Conservation (phyloP, 2,797 vertebrate genomes). For the Coregonus sp. region DNA sequence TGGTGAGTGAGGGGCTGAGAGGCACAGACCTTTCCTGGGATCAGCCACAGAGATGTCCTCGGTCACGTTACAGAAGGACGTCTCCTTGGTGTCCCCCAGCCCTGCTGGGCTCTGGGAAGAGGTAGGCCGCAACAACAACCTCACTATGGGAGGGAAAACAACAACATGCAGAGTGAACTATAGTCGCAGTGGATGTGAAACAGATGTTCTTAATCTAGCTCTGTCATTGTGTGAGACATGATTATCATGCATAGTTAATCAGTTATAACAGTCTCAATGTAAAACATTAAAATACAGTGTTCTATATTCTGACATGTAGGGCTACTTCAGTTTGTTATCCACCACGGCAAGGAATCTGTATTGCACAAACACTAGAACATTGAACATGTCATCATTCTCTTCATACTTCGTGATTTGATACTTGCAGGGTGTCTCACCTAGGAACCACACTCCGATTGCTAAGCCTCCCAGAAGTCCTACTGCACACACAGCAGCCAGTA, state of each 20-base stretch:
- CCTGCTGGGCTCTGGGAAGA: conserved; percentile 73
- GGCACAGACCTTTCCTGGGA: conserved; percentile 78
- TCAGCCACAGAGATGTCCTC: conserved; percentile 75
- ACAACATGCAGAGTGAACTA: background rate
- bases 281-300: background rate
- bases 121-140: conserved; percentile 75
- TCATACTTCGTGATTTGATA: conserved; percentile 34
- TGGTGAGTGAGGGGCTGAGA: background rate
- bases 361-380: conserved; percentile 19
- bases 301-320: background rate
- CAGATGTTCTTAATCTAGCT: background rate
- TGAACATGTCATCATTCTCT: background rate
- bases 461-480: conserved; percentile 79
- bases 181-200: background rate
- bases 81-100: conserved; percentile 78
- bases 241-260: background rate
- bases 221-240: background rate
- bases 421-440: conserved; percentile 71
- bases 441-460: conserved; percentile 79
- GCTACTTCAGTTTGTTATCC: background rate
- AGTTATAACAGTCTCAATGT: background rate
- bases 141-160: conserved; percentile 58
- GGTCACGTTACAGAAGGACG: conserved; percentile 79
- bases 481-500: conserved; percentile 73
- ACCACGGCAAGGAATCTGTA: background rate